Evolutionary conservation across 2,888 invertebrate species (phyloP).

Genomic region (Timema cristinae): DNA sequence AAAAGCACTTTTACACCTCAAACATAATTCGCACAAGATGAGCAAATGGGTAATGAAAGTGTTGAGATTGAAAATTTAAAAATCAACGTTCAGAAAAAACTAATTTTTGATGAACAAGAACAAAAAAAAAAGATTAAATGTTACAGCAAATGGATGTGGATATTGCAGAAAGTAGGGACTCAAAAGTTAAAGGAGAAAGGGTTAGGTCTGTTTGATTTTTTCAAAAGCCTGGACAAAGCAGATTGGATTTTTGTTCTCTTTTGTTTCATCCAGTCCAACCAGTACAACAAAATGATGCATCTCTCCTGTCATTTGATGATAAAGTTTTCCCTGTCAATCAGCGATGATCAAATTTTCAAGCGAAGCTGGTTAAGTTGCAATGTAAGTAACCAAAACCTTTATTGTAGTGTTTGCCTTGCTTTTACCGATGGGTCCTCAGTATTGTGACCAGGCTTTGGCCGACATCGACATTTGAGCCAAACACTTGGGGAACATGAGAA

Average conservation of each 20-base stretch:
- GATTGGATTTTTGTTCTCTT: neutral
- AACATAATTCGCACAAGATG: too few species aligned
- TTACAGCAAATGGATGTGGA: too few species aligned
- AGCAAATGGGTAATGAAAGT: too few species aligned
- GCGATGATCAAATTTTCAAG: conserved; percentile 4
- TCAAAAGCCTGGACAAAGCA: neutral
- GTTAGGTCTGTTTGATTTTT: neutral
- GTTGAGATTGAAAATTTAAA: too few species aligned
- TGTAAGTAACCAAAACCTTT: neutral
- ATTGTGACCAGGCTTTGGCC: neutral
- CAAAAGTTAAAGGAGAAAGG: too few species aligned
- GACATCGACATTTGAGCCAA: conserved; percentile 1
- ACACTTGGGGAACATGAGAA: neutral
- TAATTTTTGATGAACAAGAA: too few species aligned
- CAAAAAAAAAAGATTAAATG: too few species aligned
- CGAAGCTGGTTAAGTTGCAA: conserved; percentile 1
- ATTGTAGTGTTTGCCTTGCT: neutral
- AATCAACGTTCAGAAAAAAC: too few species aligned
- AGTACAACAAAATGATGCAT: neutral
- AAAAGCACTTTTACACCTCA: too few species aligned
- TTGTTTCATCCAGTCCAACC: neutral
- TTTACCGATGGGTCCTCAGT: neutral
- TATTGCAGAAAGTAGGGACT: too few species aligned
- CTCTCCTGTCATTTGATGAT: neutral
- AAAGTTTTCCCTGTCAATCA: neutral